Conservation (phyloP, 2,888 invertebrate species). For the Venustoraphidia nigricollis region DNA sequence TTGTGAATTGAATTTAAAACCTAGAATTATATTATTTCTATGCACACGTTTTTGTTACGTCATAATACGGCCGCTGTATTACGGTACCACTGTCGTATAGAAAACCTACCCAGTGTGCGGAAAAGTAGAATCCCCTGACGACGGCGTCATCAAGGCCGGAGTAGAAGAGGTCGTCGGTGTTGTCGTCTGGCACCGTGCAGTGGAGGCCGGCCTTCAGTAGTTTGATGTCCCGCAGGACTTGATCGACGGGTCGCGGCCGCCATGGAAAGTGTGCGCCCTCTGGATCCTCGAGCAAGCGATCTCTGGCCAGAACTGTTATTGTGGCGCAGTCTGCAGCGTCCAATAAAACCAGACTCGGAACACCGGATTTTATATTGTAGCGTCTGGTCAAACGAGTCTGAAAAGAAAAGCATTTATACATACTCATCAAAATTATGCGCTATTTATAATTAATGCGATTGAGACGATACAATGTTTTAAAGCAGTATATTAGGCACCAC, state of each 20-base stretch:
- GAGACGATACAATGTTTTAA: too few species aligned
- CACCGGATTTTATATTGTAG: slow-evolving; percentile 60
- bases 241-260: slow-evolving; percentile 51
- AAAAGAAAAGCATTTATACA: slow-evolving; percentile 14
- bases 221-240: slow-evolving; percentile 23
- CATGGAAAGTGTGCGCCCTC: slow-evolving; percentile 56
- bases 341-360: slow-evolving; percentile 58
- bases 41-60: too few species aligned
- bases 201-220: slow-evolving; percentile 3
- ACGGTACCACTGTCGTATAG: too few species aligned
- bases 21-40: too few species aligned
- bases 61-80: too few species aligned
- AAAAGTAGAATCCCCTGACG: slow-evolving; percentile 69
- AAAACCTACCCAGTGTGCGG: slow-evolving; percentile 76
- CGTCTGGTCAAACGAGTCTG: slow-evolving; percentile 63
- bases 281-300: slow-evolving; percentile 54
- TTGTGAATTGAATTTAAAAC: too few species aligned
- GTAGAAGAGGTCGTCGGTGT: slow-evolving; percentile 38
- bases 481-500: too few species aligned
- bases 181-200: slow-evolving; percentile 24
- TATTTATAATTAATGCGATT: too few species aligned
- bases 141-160: slow-evolving; percentile 24
- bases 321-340: slow-evolving; percentile 50
- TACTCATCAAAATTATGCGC: too few species aligned
- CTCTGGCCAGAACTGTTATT: slow-evolving; percentile 40